Percentiles rank a stretch among this genome's conserved stretches.
These are phyloP conservation scores for Dinocampus coccinellae DNA, from an alignment of 2,888 invertebrate genomes.

Conservation along the genomic window DNA sequence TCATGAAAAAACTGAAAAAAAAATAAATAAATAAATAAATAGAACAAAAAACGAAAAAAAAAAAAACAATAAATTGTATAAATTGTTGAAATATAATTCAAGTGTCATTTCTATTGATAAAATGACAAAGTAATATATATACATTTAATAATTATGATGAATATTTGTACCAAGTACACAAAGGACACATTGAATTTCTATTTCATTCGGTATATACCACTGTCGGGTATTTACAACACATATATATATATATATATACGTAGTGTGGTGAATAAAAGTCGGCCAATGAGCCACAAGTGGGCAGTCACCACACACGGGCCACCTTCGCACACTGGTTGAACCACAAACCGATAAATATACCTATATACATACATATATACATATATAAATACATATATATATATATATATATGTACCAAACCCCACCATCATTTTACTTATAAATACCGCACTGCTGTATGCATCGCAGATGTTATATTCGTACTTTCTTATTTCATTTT, in stretches of 20 bases:
- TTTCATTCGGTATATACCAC: neutral
- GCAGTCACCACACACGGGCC: constrained; percentile 57
- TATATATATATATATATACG: neutral
- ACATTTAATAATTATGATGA: too few species aligned
- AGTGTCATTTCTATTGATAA: too few species aligned
- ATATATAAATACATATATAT: neutral
- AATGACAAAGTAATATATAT: too few species aligned
- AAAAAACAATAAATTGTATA: too few species aligned
- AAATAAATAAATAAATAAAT: too few species aligned
- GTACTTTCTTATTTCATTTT: too few species aligned
- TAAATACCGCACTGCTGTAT: neutral
- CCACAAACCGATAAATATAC: constrained; percentile 48
- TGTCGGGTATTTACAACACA: neutral
- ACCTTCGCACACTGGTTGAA: constrained; percentile 60
- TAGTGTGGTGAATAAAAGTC: constrained; percentile 46
- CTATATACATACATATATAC: neutral
- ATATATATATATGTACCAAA: neutral
- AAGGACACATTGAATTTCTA: neutral
- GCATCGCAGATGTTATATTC: neutral
- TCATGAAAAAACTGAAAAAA: too few species aligned
- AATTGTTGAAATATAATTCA: too few species aligned
- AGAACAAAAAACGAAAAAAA: too few species aligned
- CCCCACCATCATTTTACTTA: neutral
- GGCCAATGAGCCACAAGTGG: constrained; percentile 66
- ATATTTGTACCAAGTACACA: too few species aligned